Conservation (phyloP, 1,140 invertebrate genomes). For the Venustaconcha ellipsiformis region DNA sequence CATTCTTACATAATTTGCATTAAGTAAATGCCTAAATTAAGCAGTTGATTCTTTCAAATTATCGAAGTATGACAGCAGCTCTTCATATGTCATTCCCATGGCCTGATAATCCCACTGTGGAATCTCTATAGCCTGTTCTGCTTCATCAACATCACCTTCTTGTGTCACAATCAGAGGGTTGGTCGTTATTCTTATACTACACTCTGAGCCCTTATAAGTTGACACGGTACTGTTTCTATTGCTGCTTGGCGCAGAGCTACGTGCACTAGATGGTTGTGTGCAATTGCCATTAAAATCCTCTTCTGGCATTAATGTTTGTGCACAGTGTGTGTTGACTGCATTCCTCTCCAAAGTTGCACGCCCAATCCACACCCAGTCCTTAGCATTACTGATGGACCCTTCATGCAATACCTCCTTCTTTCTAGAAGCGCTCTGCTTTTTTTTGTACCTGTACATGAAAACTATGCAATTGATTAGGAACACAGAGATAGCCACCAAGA, state of each 20-base stretch:
- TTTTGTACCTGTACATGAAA: conserved; percentile 79
- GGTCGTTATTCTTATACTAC: conserved; percentile 69
- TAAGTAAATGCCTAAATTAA: conserved; percentile 43
- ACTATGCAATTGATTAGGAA: conserved; percentile 96
- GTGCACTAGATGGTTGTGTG: conserved; percentile 10
- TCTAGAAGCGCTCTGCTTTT: conserved; percentile 53
- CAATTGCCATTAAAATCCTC: conserved; percentile 68
- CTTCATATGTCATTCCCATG: conserved; percentile 94
- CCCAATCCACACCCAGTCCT: conserved; percentile 98
- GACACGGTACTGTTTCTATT: conserved; percentile 65
- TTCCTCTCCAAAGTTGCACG: conserved; percentile 86
- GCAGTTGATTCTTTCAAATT: conserved; percentile 90
- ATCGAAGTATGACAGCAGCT: conserved; percentile 97
- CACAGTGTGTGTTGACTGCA: conserved; percentile 64
- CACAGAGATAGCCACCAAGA: conserved; percentile 92
- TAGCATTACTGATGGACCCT: conserved; percentile 85
- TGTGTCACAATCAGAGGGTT: conserved; percentile 62
- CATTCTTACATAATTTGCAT: no score
- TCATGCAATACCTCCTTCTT: conserved; percentile 42
- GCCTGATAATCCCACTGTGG: conserved; percentile 71
- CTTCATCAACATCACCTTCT: conserved; percentile 38
- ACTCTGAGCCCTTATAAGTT: conserved; percentile 68
- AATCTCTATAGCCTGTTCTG: conserved; percentile 4
- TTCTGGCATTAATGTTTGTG: conserved; percentile 65
- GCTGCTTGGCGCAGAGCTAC: conserved; percentile 40